Evolutionary conservation across 1,140 invertebrate species (phyloP).

Genomic region (Tetragonula clypearis): DNA sequence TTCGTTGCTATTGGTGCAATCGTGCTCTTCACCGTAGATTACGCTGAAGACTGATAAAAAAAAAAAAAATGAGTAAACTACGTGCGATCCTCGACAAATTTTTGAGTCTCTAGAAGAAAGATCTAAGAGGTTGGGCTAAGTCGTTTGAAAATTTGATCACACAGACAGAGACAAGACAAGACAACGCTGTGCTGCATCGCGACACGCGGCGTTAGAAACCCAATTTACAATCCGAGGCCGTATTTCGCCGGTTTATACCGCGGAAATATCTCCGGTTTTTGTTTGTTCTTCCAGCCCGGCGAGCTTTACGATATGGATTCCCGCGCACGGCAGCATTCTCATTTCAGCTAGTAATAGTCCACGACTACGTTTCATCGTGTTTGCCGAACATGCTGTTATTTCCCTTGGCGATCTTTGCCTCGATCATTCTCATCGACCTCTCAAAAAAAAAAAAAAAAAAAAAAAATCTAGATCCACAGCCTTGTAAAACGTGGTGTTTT

Average conservation of each 20-base stretch:
- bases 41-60: too few relatives aligned
- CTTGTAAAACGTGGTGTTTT: background rate
- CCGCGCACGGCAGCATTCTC: slow-evolving; percentile 31
- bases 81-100: too few relatives aligned
- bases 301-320: slow-evolving; percentile 33
- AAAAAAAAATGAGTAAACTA: too few relatives aligned
- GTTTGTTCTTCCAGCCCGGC: background rate
- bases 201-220: background rate
- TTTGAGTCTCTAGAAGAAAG: too few relatives aligned
- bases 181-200: background rate
- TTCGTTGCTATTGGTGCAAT: too few relatives aligned
- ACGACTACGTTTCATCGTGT: slow-evolving; percentile 22
- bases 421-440: background rate
- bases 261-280: background rate
- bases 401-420: slow-evolving; percentile 27
- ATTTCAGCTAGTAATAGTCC: slow-evolving; percentile 31
- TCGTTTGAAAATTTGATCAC: slow-evolving; percentile 21
- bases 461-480: background rate
- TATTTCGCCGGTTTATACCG: background rate
- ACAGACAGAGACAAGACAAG: background rate
- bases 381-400: slow-evolving; percentile 19
- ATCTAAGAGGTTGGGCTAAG: too few relatives aligned
- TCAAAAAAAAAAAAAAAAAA: background rate
- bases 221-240: background rate
- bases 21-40: too few relatives aligned